A percentile compares a stretch with the other conserved stretches of the same genome.
Evolutionary conservation across 2,888 invertebrate genomes (phyloP).

Genomic region (Muschampia plurimacula): DNA sequence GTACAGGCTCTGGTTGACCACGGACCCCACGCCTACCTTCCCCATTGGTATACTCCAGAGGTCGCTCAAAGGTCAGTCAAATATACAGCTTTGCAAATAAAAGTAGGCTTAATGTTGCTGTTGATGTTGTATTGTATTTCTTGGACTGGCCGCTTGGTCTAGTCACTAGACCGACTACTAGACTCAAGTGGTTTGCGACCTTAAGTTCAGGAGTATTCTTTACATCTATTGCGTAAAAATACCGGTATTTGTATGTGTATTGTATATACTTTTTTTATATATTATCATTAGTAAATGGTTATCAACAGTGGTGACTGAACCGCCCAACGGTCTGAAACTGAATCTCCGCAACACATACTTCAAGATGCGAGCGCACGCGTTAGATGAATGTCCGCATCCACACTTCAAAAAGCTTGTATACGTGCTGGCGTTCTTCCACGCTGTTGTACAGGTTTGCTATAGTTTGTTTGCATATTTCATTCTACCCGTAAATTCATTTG

Average conservation of each 20-base stretch:
- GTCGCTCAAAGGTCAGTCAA: slow-evolving; percentile 90
- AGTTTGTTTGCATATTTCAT: neutral
- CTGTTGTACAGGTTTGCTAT: slow-evolving; percentile 91
- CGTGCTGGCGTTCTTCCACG: slow-evolving; percentile 97
- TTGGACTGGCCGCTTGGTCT: too few species aligned
- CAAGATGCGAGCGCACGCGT: slow-evolving; percentile 91
- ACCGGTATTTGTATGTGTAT: too few species aligned
- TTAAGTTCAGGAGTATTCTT: too few species aligned
- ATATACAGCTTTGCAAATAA: neutral
- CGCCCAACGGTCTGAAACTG: slow-evolving; percentile 95
- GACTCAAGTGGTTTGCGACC: too few species aligned
- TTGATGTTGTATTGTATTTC: too few species aligned
- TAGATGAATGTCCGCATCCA: slow-evolving; percentile 90
- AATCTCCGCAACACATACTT: slow-evolving; percentile 95
- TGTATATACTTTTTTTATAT: too few species aligned
- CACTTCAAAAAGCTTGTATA: slow-evolving; percentile 94
- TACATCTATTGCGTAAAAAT: too few species aligned
- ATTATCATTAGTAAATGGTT: neutral
- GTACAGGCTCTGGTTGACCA: slow-evolving; percentile 97
- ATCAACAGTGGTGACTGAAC: slow-evolving; percentile 93
- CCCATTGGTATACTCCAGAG: slow-evolving; percentile 96
- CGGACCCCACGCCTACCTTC: slow-evolving; percentile 94
- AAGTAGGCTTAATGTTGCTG: too few species aligned
- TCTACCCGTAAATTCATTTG: neutral
- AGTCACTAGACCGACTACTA: too few species aligned